phyloP scores from a whole-genome alignment of 2,888 invertebrate species.

The Meloe dianella region DNA sequence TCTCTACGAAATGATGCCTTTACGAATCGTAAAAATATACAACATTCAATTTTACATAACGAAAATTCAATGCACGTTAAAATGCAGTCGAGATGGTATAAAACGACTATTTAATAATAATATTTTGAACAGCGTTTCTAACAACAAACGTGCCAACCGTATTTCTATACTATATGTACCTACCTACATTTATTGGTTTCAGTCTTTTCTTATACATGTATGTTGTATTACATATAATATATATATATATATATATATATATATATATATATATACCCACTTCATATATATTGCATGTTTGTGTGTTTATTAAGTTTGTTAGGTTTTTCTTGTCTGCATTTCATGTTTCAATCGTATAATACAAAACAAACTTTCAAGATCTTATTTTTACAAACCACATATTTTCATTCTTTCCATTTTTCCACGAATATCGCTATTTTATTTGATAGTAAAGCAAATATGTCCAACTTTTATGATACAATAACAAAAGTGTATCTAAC shows the following conservation, averaged over 20 bases:
- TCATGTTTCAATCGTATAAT: background rate
- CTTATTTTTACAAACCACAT: background rate
- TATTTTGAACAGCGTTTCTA: background rate
- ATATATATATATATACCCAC: background rate
- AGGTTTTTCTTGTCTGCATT: background rate
- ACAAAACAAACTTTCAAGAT: background rate
- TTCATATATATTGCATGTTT: background rate
- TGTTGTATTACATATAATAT: no score
- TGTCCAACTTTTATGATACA: background rate
- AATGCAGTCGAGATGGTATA: background rate
- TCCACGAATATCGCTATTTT: background rate
- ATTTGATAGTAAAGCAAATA: background rate
- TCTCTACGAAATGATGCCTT: background rate
- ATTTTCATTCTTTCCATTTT: background rate
- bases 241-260: no score
- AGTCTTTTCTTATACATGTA: background rate
- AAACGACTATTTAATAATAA: background rate
- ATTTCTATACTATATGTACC: background rate
- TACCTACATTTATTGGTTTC: background rate
- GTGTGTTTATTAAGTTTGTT: conserved; percentile 4
- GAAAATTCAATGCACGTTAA: background rate
- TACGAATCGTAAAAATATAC: background rate
- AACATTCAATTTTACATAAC: background rate
- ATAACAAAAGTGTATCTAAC: background rate
- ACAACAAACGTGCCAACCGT: background rate